Base-by-base conservation (phyloP, 2,797 vertebrate genomes). In the Orestias chungarensis region DNA sequence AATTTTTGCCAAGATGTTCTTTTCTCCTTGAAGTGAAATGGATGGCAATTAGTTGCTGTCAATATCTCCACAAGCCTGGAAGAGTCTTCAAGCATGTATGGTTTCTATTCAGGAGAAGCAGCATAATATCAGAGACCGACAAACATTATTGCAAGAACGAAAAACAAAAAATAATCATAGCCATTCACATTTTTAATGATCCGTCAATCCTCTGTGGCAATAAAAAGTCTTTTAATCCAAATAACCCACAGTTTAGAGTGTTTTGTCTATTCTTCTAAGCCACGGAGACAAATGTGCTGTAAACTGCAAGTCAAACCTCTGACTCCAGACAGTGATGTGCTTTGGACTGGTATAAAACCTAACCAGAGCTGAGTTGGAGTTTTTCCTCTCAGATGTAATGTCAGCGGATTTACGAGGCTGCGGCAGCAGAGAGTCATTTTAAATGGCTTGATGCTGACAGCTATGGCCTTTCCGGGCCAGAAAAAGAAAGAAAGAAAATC, bases 321-420 rank as follows among this genome's bases (percentile, higher is more conserved):
- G 4, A 35, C 29, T 44, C 27, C 50, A 57, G 72, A 72, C 80
- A 54, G 73, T 1, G 3, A 67, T 68, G 44, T 38, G 47, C 80
- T 49, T 59, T 62, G 20, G 66, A 35, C 65, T 86, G 52, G 74
- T 79, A 73, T 82, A 64, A 82, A 82, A 81, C 81, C 40, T 55
- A 82, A 68, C 78, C 72, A 3, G 65, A 52, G 84, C 79, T 78
- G 84, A 47, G 55, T 78, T 80, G 12, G 78, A 76, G 71, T 47
- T 73, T 78, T 61, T 31, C 29, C 55, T 62, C 61, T 79, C 57
- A 59, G 49, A 20, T 77, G 70, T 57, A 68, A 70, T 75, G 88
- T 87, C 87, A 87, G 86, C 64, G 33, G 71, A 71, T 84, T 89
- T 85, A 69, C 20, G 46, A 61, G 66, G 66, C 76, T 61, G 68